Base-by-base conservation (phyloP, 2,888 invertebrate species). In the Drosophila nr. perissopoda region DNA sequence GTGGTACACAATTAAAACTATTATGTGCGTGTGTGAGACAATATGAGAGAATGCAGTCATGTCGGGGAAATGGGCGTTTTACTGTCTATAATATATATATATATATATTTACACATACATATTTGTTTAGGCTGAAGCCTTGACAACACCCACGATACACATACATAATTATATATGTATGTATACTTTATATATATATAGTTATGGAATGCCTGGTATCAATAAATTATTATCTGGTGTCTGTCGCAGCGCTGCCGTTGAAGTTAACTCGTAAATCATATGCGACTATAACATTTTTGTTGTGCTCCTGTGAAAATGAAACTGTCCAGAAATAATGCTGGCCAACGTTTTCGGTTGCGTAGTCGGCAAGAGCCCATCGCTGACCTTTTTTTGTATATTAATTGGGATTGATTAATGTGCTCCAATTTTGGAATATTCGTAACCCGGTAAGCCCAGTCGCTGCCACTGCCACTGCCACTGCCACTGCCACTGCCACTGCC, bases 391-490 rank as follows among this genome's bases (percentile, higher is more conserved):
- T 34, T 56, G 36, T 38, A 75, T 79, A 85, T 85, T 85, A 87
- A 85, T 87, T 89, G 85, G 88, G 76, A 72, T 81, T 85, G 84
- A 85, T 85, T 85, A 85, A 85, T 85, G 90, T 82, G 85, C 83
- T 75, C 73, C 75, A 75, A 74, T 76, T 83, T 84, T 64, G 82
- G 87, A 71, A 62, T 81, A 71, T 83, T 77, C 80, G 78, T 84
- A 87, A 84, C 72, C 51, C 62, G 59, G 57, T 60, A 53, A 68
- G 68, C 53, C 61, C 25, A 25, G 34, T 33, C 34, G n/a, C 34
- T 34, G 34, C 16, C 53, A 11, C 53, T 34, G 21, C 21, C 52
- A 13, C 21, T 16, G 29, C 5, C 36, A 4, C 6, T 2, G 21
- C 36, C n/a, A n/a, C 34, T 34, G 34, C 16, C 53, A 11, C 53